Evolutionary conservation across 2,113 vertebrate genomes (phyloP), one percentile per base, ranked within the genome.

Genomic region (Tinamus guttatus): DNA sequence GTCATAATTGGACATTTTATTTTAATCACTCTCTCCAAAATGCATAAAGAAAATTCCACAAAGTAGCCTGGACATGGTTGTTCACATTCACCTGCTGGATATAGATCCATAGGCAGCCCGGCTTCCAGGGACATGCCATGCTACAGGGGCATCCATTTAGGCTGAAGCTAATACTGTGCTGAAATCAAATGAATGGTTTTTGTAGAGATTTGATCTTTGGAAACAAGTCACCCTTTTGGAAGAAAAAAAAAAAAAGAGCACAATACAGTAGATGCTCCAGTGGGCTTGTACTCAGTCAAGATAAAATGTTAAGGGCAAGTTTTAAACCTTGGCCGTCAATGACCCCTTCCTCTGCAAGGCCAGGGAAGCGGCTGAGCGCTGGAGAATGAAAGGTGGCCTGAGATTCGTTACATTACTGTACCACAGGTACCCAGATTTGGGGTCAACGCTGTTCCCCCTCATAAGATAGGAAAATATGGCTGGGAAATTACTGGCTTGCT

Each of bases 251-350:
- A 47, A 47, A 20, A 47, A 49, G 11, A 22, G 20, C 49, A 73
- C 43, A 71, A 36, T 64, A 20, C 16, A 81, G 86, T 70, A 79
- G 13, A 75, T 15, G 32, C 19, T 94, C 13, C 56, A 41, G n/a
- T 2, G 7, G 40, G 36, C 38, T 43, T 56, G 11, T 12, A 41
- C 51, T 41, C 76, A 70, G 18, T 60, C 45, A 77, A 78, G 76
- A 88, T 71, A 86, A 92, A 93, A 75, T 86, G 68, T 49, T 63
- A 28, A 38, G 12, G n/a, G 5, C 25, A 21, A 60, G 49, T 95
- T 84, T 91, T 58, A 69, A 71, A 80, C 20, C 51, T 90, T 83
- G 45, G 65, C 63, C 87, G 17, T 82, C 16, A 73, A 40, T 9
- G 10, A 56, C 65, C 43, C 83, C 68, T 90, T 88, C 68, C 51